Percentiles rank a stretch among this genome's conserved stretches.
Conservation (phyloP, 2,113 vertebrate genomes). For the Toxotes chatareus region DNA sequence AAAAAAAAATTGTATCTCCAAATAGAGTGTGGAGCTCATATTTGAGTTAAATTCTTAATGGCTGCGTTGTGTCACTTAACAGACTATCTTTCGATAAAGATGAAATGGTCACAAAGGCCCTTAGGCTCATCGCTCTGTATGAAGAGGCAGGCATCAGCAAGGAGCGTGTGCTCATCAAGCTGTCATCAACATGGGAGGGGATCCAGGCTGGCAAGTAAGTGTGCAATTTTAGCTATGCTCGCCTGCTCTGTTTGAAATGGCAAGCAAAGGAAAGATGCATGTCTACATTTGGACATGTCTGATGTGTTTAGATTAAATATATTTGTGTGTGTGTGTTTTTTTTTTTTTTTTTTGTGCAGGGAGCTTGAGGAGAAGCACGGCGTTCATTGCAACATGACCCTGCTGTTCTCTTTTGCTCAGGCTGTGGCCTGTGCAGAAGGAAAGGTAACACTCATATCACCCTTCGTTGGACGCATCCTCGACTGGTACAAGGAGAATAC, state of each 20-base stretch:
- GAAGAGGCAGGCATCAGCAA: slow-evolving; percentile 91
- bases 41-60: not conserved
- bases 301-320: not conserved
- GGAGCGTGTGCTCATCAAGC: slow-evolving; percentile 94
- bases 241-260: not conserved
- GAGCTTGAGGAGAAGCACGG: slow-evolving; percentile 92
- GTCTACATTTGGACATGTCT: not conserved
- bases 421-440: slow-evolving; percentile 97
- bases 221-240: not conserved
- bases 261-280: not conserved
- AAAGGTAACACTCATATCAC: slow-evolving; percentile 94
- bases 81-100: slow-evolving; percentile 97
- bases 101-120: slow-evolving; percentile 91
- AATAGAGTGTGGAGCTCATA: not conserved
- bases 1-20: not conserved
- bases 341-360: slow-evolving; percentile 76
- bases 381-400: slow-evolving; percentile 98
- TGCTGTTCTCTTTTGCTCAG: slow-evolving; percentile 99
- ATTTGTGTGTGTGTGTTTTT: not conserved
- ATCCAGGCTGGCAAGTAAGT: slow-evolving; percentile 95
- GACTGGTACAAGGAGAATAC: slow-evolving; percentile 97
- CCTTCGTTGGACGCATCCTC: slow-evolving; percentile 95
- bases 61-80: not conserved
- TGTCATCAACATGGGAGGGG: slow-evolving; percentile 97
- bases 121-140: slow-evolving; percentile 90